phyloP scores from a whole-genome alignment of 2,113 vertebrate species.

The Rhea americana region DNA sequence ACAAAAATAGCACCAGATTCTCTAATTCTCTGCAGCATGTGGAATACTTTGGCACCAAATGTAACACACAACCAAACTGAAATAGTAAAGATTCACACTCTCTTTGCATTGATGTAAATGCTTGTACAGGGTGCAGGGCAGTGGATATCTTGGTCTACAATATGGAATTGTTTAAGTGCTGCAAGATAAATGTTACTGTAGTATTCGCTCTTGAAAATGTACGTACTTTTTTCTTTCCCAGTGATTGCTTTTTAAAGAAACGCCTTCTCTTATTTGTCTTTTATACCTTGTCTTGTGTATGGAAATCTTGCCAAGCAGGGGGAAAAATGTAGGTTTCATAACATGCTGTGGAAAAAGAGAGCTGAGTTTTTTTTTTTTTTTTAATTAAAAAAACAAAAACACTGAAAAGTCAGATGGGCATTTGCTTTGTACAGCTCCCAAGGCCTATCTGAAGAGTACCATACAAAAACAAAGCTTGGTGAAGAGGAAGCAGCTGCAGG shows the following conservation, averaged over 20 bases:
- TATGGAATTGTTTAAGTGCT: not conserved
- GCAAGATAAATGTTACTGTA: not conserved
- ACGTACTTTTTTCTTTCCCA: not conserved
- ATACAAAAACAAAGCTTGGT: slow-evolving; percentile 64
- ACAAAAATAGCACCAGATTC: not conserved
- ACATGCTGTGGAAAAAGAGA: not conserved
- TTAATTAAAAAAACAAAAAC: not conserved
- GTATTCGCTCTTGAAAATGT: not conserved
- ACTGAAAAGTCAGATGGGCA: not conserved
- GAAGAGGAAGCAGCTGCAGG: slow-evolving; percentile 81
- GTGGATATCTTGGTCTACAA: not conserved
- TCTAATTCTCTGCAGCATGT: not conserved
- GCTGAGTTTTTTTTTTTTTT: not conserved
- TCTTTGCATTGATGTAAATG: not conserved
- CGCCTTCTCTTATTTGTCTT: not conserved
- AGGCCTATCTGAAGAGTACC: slow-evolving; percentile 45
- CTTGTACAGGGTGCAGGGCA: not conserved
- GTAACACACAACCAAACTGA: not conserved
- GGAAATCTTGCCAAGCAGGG: not conserved
- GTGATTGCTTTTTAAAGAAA: slow-evolving; percentile 5
- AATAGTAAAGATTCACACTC: not conserved
- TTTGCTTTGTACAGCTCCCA: slow-evolving; percentile 58
- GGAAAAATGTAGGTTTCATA: not conserved
- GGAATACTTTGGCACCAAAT: not conserved
- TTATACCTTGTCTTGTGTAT: not conserved